Percentiles rank a stretch among this genome's conserved stretches.
Conservation (phyloP, 2,797 vertebrate species). For the Varecia variegata region DNA sequence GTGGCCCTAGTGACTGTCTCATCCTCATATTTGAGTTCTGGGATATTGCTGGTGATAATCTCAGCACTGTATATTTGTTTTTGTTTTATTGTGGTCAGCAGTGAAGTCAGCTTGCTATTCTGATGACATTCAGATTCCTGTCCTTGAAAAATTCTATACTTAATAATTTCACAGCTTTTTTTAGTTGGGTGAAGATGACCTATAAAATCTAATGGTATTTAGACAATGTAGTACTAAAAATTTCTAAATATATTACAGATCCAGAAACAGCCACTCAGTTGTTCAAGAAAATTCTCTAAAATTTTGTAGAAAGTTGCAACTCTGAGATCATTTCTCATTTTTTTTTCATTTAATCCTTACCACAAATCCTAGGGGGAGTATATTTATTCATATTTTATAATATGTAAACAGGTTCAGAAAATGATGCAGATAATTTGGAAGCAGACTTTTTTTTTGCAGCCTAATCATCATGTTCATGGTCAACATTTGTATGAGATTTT, state of each 20-base stretch:
- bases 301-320: neutral
- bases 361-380: neutral
- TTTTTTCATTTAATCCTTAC: neutral
- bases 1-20: neutral
- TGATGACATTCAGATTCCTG: neutral
- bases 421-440: neutral
- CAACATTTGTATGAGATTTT: neutral
- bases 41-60: neutral
- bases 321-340: neutral
- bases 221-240: neutral
- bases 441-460: neutral
- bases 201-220: neutral
- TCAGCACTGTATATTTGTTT: neutral
- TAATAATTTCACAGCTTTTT: neutral
- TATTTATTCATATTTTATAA: neutral
- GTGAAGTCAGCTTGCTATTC: neutral
- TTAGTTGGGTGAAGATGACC: neutral
- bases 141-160: neutral
- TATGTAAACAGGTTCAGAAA: neutral
- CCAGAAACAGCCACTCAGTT: neutral
- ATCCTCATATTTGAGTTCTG: neutral
- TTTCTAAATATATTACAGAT: neutral
- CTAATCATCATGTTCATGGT: neutral
- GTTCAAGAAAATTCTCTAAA: slow-evolving; percentile 40
- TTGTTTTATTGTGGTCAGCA: neutral